Percentiles rank a stretch among this genome's conserved stretches.
Evolutionary conservation across 2,888 invertebrate species (phyloP).

Genomic region (Pristionchus exspectatus): DNA sequence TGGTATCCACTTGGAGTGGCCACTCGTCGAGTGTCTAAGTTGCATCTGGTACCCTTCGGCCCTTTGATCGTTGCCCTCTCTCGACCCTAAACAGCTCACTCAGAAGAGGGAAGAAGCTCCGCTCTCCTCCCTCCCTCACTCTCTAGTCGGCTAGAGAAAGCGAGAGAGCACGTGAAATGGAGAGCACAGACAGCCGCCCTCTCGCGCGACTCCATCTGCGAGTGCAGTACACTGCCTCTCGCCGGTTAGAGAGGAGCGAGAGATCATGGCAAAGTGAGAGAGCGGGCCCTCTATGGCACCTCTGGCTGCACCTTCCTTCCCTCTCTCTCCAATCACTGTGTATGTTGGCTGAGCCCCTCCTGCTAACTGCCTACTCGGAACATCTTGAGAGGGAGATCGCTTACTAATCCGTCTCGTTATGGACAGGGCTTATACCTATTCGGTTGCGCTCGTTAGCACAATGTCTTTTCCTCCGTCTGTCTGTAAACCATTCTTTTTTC

Average conservation of each 20-base stretch:
- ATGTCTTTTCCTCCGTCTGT: not conserved
- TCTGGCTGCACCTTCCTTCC: conserved; percentile 12
- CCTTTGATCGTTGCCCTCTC: not conserved
- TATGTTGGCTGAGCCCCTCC: conserved; percentile 25
- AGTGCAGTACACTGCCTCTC: conserved; percentile 1
- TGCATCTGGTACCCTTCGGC: conserved; percentile 4
- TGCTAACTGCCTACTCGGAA: not conserved
- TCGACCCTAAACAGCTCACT: conserved; percentile 30
- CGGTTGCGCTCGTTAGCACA: not conserved
- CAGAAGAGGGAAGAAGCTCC: not conserved
- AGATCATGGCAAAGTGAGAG: not conserved
- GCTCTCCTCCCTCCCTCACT: not conserved
- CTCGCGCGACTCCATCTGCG: not conserved
- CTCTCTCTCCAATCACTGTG: conserved; percentile 24
- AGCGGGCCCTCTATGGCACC: not conserved
- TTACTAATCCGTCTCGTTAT: not conserved
- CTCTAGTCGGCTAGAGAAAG: not conserved
- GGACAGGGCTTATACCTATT: not conserved
- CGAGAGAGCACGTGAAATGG: not conserved
- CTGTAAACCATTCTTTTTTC: not conserved
- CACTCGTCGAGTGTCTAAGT: not conserved
- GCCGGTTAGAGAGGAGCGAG: not conserved
- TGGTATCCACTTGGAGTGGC: not conserved
- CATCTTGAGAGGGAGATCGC: conserved; percentile 13
- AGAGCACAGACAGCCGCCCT: not conserved